Base-by-base conservation (phyloP, 2,888 invertebrate genomes). In the Hecatera dysodea region DNA sequence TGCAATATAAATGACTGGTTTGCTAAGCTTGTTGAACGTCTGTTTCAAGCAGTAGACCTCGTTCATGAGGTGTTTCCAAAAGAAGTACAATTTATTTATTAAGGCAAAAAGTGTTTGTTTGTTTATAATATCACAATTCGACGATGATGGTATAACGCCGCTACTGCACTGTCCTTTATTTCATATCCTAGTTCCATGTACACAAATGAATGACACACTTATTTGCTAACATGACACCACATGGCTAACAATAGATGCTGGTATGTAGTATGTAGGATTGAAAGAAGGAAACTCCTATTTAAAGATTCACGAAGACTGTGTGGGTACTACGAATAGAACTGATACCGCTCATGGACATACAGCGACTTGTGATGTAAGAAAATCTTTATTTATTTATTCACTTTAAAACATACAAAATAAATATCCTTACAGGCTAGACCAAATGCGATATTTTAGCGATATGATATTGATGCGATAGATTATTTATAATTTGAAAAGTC, bases 201-300 rank as follows among this genome's bases (percentile, higher is more conserved):
- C n/a, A 62, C 29, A 39, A 67, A 63, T 42, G 33, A 29, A 59
- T 77, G 50, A 48, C 42, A 22, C n/a, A 24, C 27, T 11, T 33
- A 53, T 70, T 56, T 29, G 39, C 46, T n/a, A 52, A 36, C 56
- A 46, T 57, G 72, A 59, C 70, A 46, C 48, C 19, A 61, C 74
- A 75, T 55, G 9, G 17, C 60, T 78, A 75, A 72, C 22, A 78
- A 75, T 75, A 75, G 72, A 27, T 53, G 8, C 39, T 52, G 55
- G 50, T 60, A 60, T 75, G 62, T 48, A 48, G 42, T 36, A 36
- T 44, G 67, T 72, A 65, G 72, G 78, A 78, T 72, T 78, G 50
- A 9, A 46, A 33, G 33, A 55, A 61, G 75, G 75, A 75, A 72
- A 65, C n/a, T 17, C 46, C 64, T 72, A 75, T 75, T 75, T 72